phyloP scores from a whole-genome alignment of 2,888 invertebrate genomes.

The Diaphora mendica region DNA sequence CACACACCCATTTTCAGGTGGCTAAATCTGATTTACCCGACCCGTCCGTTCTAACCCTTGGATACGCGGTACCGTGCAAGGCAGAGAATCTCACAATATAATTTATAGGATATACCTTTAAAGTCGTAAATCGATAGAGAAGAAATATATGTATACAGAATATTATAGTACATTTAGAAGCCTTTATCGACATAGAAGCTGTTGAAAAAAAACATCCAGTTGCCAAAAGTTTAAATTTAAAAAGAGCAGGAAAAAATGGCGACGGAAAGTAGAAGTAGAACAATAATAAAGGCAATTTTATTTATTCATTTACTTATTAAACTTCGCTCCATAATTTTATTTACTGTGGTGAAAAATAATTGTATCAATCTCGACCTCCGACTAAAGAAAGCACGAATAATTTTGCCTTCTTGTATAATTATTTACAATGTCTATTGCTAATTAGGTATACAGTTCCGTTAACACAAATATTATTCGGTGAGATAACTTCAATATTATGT shows the following conservation, averaged over 20 bases:
- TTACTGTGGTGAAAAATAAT: neutral
- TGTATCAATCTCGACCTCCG: neutral
- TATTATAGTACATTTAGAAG: too few species aligned
- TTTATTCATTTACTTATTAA: too few species aligned
- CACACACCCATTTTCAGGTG: slow-evolving; percentile 6
- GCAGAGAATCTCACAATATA: neutral
- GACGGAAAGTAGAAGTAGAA: too few species aligned
- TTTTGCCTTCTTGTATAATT: neutral
- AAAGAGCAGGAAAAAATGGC: too few species aligned
- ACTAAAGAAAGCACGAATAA: neutral
- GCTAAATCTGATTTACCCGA: slow-evolving; percentile 26
- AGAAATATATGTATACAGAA: too few species aligned
- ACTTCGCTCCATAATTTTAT: neutral
- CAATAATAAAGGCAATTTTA: too few species aligned
- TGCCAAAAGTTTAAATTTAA: too few species aligned
- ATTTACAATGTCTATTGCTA: slow-evolving; percentile 25
- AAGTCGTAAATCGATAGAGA: neutral
- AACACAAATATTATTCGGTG: slow-evolving; percentile 44
- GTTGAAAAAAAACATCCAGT: too few species aligned
- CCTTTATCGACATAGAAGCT: too few species aligned
- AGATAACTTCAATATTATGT: slow-evolving; percentile 43
- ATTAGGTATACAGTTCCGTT: slow-evolving; percentile 42
- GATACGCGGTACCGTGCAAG: neutral
- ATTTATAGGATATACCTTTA: neutral
- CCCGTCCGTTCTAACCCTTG: neutral